Conservation (phyloP, 2,113 vertebrate genomes). For the Vulpes vulpes region DNA sequence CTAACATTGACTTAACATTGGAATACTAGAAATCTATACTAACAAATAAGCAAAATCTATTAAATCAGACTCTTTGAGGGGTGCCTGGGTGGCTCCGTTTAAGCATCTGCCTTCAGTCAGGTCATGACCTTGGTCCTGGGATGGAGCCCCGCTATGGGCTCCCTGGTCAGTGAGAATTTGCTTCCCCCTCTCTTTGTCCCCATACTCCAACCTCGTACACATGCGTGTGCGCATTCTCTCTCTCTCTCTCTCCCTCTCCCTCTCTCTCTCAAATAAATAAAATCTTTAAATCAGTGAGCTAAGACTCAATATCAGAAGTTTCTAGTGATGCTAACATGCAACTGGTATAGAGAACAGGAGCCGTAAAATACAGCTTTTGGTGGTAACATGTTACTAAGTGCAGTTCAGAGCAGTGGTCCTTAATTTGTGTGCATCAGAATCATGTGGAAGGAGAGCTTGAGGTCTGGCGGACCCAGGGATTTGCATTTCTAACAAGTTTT, state of each 20-base stretch:
- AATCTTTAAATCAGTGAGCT: neutral
- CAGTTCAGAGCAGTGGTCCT: neutral
- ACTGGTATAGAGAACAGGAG: neutral
- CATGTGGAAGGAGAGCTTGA: neutral
- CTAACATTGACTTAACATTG: neutral
- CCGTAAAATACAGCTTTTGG: neutral
- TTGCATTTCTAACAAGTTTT: neutral
- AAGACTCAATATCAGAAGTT: neutral
- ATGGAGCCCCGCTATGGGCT: neutral
- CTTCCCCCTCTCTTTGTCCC: neutral
- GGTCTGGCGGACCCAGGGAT: neutral
- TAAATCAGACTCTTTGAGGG: neutral
- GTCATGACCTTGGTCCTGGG: neutral
- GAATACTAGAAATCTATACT: neutral
- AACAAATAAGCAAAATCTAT: neutral
- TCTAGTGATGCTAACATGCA: neutral
- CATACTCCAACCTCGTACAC: too few relatives aligned
- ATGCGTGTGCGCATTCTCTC: too few relatives aligned
- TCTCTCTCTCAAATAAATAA: neutral
- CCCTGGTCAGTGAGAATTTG: neutral
- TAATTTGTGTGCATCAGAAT: neutral
- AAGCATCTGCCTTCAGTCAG: neutral
- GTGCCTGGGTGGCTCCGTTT: neutral
- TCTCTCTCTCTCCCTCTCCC: neutral
- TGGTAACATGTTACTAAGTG: neutral